Conservation (phyloP, 2,113 vertebrate genomes). For the Delphinus delphis region DNA sequence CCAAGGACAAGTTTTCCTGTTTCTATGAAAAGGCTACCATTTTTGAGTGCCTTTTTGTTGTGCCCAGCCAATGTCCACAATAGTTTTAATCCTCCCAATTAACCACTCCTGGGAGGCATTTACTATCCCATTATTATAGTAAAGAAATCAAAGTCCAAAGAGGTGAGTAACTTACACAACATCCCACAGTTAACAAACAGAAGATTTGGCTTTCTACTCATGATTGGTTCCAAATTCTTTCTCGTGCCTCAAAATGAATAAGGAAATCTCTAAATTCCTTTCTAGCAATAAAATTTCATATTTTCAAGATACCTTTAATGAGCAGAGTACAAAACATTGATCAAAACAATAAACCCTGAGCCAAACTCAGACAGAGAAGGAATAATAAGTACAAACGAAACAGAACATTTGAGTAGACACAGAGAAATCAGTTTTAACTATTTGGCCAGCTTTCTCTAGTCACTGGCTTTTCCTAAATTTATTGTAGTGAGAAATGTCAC, state of each 20-base stretch:
- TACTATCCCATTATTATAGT: background rate
- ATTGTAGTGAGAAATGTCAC: background rate
- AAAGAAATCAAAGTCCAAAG: constrained; percentile 15
- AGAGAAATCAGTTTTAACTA: background rate
- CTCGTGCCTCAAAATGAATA: background rate
- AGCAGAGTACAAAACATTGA: background rate
- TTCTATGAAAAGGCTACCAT: background rate
- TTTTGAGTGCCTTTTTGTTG: background rate
- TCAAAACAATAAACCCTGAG: background rate
- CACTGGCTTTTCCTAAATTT: background rate
- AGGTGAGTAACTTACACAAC: background rate
- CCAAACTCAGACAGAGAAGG: background rate
- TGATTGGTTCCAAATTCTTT: background rate
- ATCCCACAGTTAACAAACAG: background rate
- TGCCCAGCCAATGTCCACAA: background rate
- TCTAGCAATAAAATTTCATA: background rate
- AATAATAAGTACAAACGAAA: background rate
- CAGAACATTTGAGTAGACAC: background rate
- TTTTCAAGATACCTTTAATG: background rate
- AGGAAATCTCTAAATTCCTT: constrained; percentile 15
- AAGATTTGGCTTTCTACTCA: background rate
- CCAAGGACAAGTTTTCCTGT: background rate
- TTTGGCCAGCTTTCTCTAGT: background rate
- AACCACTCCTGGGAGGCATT: background rate
- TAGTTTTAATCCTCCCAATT: background rate